Evolutionary conservation across 92 coral and sea anemone genomes (phyloP), one percentile per base, ranked within the genome.

Genomic region (Chrysogorgia sp.): DNA sequence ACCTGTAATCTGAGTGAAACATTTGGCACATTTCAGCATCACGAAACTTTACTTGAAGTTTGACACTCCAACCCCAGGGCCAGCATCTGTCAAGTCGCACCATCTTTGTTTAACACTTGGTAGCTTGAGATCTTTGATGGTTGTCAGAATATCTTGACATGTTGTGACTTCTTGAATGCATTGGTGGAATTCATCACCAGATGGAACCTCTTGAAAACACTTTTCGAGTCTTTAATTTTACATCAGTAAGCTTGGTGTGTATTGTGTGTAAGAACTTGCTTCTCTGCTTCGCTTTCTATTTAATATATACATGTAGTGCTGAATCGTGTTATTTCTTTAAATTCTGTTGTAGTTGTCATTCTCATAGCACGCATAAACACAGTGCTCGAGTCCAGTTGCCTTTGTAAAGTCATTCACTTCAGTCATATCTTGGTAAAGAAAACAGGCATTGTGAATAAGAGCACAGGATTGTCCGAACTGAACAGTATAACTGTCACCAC

Each of bases 401-500:
- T 28, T 47, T 19, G 43, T 0, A 20, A 43, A 1, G 13, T 43
- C 76, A 24, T 50, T 34, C n/a, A 22, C 33, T 0, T 81, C 85
- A 37, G 63, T 81, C 79, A 81, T 81, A 56, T 81, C 85, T 14
- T 56, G 37, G 58, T 81, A 81, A 61, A 81, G 67, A 34, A 81
- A 81, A 57, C 78, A 81, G 23, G 85, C 71, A 58, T 81, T 45
- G 15, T 40, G 62, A 48, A 70, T 30, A 24, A 45, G 25, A 10
- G 85, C 70, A 43, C 85, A 69, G 12, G 50, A 20, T 35, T 81
- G 79, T 40, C 80, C n/a, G 23, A 81, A 81, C 30, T 52, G 32
- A 4, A 20, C 47, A n/a, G 61, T 69, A 35, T 69, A 81, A 15
- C 28, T 37, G 13, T 37, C 17, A 26, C 63, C 71, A 81, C 21